These are phyloP conservation scores for Drosophila pachea DNA, from an alignment of 1,140 invertebrate genomes.

Conservation along the genomic window DNA sequence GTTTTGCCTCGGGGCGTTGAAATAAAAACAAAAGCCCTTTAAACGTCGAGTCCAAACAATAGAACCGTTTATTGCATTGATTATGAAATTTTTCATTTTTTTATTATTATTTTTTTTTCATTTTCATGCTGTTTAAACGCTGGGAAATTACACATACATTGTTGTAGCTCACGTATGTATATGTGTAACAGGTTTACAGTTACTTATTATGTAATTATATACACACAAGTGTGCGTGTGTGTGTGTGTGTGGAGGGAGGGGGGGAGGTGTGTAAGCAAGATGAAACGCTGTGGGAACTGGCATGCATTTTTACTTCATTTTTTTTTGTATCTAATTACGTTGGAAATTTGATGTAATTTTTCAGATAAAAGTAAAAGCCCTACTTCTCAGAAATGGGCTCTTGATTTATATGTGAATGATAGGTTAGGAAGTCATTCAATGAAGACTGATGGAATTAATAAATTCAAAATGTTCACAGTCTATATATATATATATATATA, in stretches of 20 bases:
- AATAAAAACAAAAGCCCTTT: conserved; percentile 27
- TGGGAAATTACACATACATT: conserved; percentile 56
- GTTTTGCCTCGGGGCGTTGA: conserved; percentile 16
- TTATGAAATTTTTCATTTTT: conserved; percentile 62
- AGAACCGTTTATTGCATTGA: conserved; percentile 59
- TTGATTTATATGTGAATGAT: not conserved
- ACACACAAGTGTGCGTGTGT: conserved; percentile 8
- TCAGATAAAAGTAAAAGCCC: not conserved
- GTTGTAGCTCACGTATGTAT: conserved; percentile 4
- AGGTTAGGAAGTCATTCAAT: not conserved
- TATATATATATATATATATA: not conserved
- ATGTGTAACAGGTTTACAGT: conserved; percentile 57
- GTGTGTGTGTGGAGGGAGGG: conserved; percentile 4
- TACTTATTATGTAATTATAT: conserved; percentile 49
- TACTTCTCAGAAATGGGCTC: not conserved
- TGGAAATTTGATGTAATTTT: conserved; percentile 1
- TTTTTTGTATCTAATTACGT: conserved; percentile 11
- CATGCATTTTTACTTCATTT: conserved; percentile 7
- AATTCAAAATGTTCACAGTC: too few species aligned
- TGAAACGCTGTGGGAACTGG: conserved; percentile 43
- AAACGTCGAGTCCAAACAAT: conserved; percentile 47
- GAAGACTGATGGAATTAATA: too few species aligned
- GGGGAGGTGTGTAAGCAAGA: not conserved
- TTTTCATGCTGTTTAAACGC: conserved; percentile 58
- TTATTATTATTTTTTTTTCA: conserved; percentile 30